Percentiles rank a stretch among this genome's conserved stretches.
These are phyloP conservation scores for Spodoptera picta DNA, from an alignment of 2,888 invertebrate species.

Conservation along the genomic window DNA sequence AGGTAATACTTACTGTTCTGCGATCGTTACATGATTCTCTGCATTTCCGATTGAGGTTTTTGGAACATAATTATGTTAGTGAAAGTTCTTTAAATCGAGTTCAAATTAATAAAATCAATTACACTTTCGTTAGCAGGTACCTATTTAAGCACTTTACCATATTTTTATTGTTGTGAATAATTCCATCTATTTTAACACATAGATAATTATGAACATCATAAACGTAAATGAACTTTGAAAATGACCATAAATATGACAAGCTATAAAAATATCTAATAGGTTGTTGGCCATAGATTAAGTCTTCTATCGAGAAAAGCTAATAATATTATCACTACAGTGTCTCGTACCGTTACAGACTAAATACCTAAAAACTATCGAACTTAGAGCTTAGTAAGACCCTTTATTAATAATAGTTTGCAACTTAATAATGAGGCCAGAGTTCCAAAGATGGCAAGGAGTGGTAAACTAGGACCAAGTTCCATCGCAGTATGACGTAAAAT, in stretches of 20 bases:
- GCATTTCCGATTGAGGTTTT: conserved; percentile 36
- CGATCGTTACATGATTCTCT: conserved; percentile 44
- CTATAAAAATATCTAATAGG: too few species aligned
- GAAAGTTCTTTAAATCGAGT: background rate
- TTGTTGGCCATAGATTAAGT: too few species aligned
- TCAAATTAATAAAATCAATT: conserved; percentile 6
- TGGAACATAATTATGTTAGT: conserved; percentile 12
- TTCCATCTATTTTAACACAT: too few species aligned
- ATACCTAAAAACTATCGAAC: conserved; percentile 5
- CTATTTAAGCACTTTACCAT: too few species aligned
- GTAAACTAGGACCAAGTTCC: conserved; percentile 8
- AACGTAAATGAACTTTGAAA: too few species aligned
- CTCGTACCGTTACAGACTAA: conserved; percentile 4
- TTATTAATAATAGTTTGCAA: conserved; percentile 36
- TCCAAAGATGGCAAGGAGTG: conserved; percentile 15
- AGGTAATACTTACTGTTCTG: conserved; percentile 30
- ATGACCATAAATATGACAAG: too few species aligned
- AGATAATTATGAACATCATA: too few species aligned
- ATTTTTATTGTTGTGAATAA: too few species aligned
- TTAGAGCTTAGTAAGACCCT: conserved; percentile 9
- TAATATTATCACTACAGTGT: background rate
- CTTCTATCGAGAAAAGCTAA: too few species aligned
- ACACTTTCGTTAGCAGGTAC: too few species aligned
- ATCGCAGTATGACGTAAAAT: conserved; percentile 31
- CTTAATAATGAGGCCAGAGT: conserved; percentile 38